Percentiles rank a stretch among this genome's conserved stretches.
Conservation (phyloP, 1,140 invertebrate species). For the Asobara japonica region DNA sequence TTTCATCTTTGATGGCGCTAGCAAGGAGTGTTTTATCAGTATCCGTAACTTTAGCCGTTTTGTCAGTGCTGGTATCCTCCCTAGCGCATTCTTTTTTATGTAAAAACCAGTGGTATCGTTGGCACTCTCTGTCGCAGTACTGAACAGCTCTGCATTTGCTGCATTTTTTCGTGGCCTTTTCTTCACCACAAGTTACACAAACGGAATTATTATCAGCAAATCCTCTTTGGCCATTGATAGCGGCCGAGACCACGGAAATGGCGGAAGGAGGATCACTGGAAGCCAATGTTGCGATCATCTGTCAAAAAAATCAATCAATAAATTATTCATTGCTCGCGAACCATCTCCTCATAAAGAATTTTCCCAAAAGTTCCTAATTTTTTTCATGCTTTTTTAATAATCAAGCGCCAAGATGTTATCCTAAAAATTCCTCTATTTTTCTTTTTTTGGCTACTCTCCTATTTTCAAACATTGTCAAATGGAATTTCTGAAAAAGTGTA, state of each 20-base stretch:
- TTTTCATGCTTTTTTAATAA: no score
- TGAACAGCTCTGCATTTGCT: slow-evolving; percentile 93
- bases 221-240: slow-evolving; percentile 89
- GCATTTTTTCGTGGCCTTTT: slow-evolving; percentile 91
- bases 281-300: slow-evolving; percentile 81
- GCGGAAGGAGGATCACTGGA: slow-evolving; percentile 76
- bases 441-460: no score
- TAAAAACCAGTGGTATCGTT: slow-evolving; percentile 94
- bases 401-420: no score
- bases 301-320: no score
- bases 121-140: slow-evolving; percentile 95
- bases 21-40: slow-evolving; percentile 54
- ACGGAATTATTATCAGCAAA: slow-evolving; percentile 75
- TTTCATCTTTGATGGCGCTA: slow-evolving; percentile 52
- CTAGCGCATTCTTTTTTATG: slow-evolving; percentile 90
- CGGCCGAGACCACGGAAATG: slow-evolving; percentile 80
- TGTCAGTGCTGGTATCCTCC: slow-evolving; percentile 54
- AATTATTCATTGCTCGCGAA: no score
- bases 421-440: no score
- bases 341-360: no score
- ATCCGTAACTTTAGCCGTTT: slow-evolving; percentile 46
- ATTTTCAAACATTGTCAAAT: no score
- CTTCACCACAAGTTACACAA: slow-evolving; percentile 90
- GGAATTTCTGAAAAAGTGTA: no score
- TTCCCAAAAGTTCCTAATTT: no score